Evolutionary conservation across 1,140 invertebrate species (phyloP), one percentile per base, ranked within the genome.

Genomic region (Phenacoccus solenopsis): DNA sequence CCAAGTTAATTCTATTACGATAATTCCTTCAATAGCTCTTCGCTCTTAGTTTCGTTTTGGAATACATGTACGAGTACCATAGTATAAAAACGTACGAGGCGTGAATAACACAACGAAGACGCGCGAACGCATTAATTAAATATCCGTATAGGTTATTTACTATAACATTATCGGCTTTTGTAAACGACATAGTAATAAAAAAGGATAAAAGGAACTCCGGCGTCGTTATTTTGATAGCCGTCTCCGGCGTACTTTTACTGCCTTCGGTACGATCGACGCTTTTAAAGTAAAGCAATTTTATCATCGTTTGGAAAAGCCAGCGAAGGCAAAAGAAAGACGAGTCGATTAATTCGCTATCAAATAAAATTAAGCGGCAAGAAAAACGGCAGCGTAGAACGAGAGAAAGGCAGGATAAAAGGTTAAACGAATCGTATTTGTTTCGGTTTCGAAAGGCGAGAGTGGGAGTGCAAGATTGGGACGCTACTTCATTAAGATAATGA

Each of bases 401-500:
- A 27, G 25, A 64, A 22, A 22, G 13, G 59, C 25, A 64, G 59
- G 59, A 24, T 64, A 64, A 64, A 64, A 64, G 59, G 59, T 64
- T 64, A 64, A 64, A 64, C 59, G 59, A 64, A 64, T 64, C 59
- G 22, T 64, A 64, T 64, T 64, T 64, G 20, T 64, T 64, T 64
- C 59, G 59, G 59, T 27, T 64, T 10, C 10, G 20, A 64, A 20
- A 20, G 25, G 10, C 10, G 25, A 64, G 22, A 64, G 20, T 20
- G 10, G 59, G 59, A 64, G 38, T 49, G 38, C 10, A 22, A 64
- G 59, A 64, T 64, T 64, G 59, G 59, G 59, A 64, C 59, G 59
- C 59, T 64, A 64, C 59, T 64, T 64, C 59, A 64, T 64, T 64
- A 64, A 64, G 59, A 64, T 64, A 64, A 64, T 64, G 59, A 64